Base-by-base conservation (phyloP, 1,140 invertebrate genomes). In the Aphaenogaster rudis region DNA sequence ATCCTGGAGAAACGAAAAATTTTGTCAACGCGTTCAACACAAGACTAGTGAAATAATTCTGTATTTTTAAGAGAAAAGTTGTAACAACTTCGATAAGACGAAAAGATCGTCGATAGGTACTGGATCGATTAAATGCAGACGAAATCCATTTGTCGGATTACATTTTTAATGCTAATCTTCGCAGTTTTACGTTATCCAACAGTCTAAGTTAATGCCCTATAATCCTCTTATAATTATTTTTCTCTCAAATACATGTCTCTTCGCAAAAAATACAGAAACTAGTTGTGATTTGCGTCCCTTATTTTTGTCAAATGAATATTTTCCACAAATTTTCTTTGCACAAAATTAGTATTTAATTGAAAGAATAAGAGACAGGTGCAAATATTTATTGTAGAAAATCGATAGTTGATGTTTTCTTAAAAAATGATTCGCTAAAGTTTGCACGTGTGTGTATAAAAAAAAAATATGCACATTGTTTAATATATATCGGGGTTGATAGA, bases 131-230 rank as follows among this genome's bases (percentile, higher is more conserved):
- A 13, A 52, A 72, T 33, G 21, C 6, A 36, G 1, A 0, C 15
- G 11, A 33, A 52, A 72, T 48, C 28, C 28, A 72, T 72, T 36
- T 50, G 0, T n/a, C 1, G 21, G 1, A 48, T 50, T 71, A 42
- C 0, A 33, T 72, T 72, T 52, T 72, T 50, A 17, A 52, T 72
- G 2, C n/a, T 72, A 33, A 72, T 50, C 15, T 50, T 72, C 8
- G 1, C 7, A 50, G 1, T 48, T 50, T 33, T 72, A 21, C 15
- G 48, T 72, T 33, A 50, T 50, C 69, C 15, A 15, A 28, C 13
- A 7, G 11, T 50, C 15, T 28, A 17, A 69, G 4, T 45, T 45
- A 48, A 21, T 48, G 39, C 2, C 9, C 9, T 36, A 7, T 11
- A 33, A 72, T 33, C 15, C 15, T 57, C 52, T 21, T 57, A 42